These are phyloP conservation scores for Hemicordylus capensis DNA, from an alignment of 2,113 vertebrate species.

Conservation along the genomic window DNA sequence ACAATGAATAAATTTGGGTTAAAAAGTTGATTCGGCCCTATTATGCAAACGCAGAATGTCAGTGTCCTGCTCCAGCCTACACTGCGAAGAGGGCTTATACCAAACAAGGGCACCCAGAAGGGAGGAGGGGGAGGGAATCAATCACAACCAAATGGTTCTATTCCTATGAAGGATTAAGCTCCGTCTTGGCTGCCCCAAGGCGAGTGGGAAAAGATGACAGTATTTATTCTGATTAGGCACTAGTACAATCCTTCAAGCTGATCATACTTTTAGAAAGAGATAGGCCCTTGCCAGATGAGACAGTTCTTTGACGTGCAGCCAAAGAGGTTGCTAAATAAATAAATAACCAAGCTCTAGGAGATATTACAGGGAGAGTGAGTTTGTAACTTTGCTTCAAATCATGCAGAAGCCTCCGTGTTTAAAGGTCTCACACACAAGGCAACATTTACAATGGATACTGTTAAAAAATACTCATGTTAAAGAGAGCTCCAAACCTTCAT, in stretches of 20 bases:
- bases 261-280: not conserved
- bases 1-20: slow-evolving; percentile 26
- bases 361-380: not conserved
- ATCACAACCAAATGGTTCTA: not conserved
- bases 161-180: not conserved
- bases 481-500: no score
- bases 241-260: not conserved
- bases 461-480: not conserved
- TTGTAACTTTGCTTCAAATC: not conserved
- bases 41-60: not conserved
- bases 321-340: not conserved
- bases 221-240: not conserved
- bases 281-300: not conserved
- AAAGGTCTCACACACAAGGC: not conserved
- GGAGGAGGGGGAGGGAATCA: rapidly evolving
- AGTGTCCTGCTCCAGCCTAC: not conserved
- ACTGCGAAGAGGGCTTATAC: not conserved
- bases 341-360: not conserved
- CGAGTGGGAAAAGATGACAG: not conserved
- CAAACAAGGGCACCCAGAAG: not conserved
- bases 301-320: not conserved
- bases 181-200: not conserved
- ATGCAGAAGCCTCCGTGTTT: not conserved
- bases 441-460: not conserved
- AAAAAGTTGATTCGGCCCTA: not conserved